Conservation (phyloP, 92 coral and sea anemone genomes). For the Porites cylindrica region DNA sequence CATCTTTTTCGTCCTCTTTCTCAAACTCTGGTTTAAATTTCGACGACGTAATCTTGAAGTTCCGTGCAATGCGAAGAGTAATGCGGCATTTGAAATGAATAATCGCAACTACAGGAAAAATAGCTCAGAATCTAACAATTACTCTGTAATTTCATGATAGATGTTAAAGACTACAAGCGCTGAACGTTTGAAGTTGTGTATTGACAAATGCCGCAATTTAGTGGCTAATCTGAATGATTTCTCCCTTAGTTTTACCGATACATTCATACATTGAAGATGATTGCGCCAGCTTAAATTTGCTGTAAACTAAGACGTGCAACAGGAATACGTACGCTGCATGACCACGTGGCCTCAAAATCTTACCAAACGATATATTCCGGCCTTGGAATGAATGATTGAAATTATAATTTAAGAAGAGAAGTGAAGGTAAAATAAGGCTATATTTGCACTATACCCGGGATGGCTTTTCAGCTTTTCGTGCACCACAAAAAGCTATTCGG, state of each 20-base stretch:
- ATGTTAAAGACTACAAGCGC: background rate
- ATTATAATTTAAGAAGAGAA: too few species aligned
- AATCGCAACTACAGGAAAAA: background rate
- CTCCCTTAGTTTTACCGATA: background rate
- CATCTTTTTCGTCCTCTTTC: background rate
- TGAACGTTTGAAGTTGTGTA: background rate
- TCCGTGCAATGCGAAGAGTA: background rate
- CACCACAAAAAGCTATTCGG: too few species aligned
- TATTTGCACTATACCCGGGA: too few species aligned
- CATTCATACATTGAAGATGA: background rate
- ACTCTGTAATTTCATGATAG: background rate
- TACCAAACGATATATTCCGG: too few species aligned
- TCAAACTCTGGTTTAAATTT: conserved; percentile 1
- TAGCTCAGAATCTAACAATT: background rate
- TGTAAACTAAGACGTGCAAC: too few species aligned
- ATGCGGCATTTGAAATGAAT: background rate
- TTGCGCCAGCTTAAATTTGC: background rate
- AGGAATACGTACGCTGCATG: too few species aligned
- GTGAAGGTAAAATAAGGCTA: too few species aligned
- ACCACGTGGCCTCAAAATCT: too few species aligned
- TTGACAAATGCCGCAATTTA: background rate
- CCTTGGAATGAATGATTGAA: too few species aligned
- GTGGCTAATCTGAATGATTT: background rate
- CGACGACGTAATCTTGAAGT: background rate
- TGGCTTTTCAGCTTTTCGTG: too few species aligned